These are phyloP conservation scores for Steromphala cineraria DNA, from an alignment of 2,888 invertebrate genomes.

Conservation along the genomic window DNA sequence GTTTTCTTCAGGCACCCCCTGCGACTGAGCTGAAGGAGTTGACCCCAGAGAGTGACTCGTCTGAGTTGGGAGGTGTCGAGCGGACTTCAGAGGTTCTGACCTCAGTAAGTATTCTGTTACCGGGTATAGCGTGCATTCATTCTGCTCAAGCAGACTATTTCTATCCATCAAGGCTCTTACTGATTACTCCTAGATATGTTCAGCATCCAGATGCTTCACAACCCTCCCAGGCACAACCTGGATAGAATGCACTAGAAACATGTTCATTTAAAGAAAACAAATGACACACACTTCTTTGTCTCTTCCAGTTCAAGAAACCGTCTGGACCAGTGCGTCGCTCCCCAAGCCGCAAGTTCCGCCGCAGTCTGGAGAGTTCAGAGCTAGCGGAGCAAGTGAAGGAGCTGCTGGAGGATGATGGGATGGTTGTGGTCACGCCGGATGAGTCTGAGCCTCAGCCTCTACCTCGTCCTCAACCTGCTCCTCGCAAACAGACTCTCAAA, in stretches of 20 bases:
- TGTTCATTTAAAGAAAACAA: too few relatives aligned
- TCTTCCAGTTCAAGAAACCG: constrained; percentile 61
- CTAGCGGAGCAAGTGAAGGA: constrained; percentile 37
- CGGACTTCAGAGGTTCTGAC: not conserved
- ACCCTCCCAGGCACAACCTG: too few relatives aligned
- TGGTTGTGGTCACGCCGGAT: not conserved
- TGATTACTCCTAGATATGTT: too few relatives aligned
- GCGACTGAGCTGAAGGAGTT: not conserved
- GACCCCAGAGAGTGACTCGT: not conserved
- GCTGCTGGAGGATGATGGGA: not conserved
- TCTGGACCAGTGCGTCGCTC: constrained; percentile 65
- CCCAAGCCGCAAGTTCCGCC: constrained; percentile 54
- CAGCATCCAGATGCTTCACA: too few relatives aligned
- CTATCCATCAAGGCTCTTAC: too few relatives aligned
- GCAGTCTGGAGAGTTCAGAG: constrained; percentile 38
- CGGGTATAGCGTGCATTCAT: too few relatives aligned
- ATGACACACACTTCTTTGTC: not conserved
- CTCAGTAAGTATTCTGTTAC: constrained; percentile 19
- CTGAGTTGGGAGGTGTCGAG: not conserved
- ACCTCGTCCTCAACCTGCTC: not conserved
- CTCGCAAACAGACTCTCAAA: not conserved
- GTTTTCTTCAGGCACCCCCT: not conserved
- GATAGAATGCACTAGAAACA: too few relatives aligned
- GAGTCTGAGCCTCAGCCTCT: not conserved
- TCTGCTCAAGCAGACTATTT: too few relatives aligned